These are phyloP conservation scores for Pipa parva DNA, from an alignment of 2,113 vertebrate genomes.

Conservation along the genomic window DNA sequence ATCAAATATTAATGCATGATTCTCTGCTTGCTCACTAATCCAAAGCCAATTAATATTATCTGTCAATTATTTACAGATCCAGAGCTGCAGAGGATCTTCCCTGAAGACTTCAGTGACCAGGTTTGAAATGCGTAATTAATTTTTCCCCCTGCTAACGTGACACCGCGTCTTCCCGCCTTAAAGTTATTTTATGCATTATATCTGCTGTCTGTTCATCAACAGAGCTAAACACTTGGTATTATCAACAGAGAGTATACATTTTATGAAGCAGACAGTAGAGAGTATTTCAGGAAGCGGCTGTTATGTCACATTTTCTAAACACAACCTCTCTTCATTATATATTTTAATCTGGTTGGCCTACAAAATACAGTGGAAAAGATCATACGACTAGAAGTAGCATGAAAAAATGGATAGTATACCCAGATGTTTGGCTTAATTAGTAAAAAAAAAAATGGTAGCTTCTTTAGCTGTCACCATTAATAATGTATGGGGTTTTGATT, in stretches of 20 bases:
- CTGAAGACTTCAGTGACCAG: conserved; percentile 96
- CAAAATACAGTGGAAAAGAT: too few relatives aligned
- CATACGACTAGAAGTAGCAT: too few relatives aligned
- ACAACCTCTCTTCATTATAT: too few relatives aligned
- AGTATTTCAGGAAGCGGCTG: not conserved
- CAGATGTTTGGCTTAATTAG: too few relatives aligned
- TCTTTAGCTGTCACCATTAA: too few relatives aligned
- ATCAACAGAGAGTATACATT: not conserved
- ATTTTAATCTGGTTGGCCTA: too few relatives aligned
- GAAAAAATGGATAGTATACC: too few relatives aligned
- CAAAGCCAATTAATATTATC: conserved; percentile 99
- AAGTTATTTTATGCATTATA: conserved; percentile 75
- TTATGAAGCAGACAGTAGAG: too few relatives aligned
- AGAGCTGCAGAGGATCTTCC: conserved; percentile 97
- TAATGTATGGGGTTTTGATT: too few relatives aligned
- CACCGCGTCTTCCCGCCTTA: conserved; percentile 50
- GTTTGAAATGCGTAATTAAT: conserved; percentile 99
- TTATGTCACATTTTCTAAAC: too few relatives aligned
- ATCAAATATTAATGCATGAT: conserved; percentile 99
- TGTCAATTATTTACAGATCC: conserved; percentile 99
- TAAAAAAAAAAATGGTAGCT: too few relatives aligned
- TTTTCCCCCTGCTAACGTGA: conserved; percentile 59
- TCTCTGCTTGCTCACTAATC: conserved; percentile 99
- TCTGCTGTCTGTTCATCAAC: conserved; percentile 66
- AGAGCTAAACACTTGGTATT: conserved; percentile 8